A percentile compares a stretch with the other conserved stretches of the same genome.
These are phyloP conservation scores for Chamaea fasciata DNA, from an alignment of 2,113 vertebrate species.

Conservation along the genomic window DNA sequence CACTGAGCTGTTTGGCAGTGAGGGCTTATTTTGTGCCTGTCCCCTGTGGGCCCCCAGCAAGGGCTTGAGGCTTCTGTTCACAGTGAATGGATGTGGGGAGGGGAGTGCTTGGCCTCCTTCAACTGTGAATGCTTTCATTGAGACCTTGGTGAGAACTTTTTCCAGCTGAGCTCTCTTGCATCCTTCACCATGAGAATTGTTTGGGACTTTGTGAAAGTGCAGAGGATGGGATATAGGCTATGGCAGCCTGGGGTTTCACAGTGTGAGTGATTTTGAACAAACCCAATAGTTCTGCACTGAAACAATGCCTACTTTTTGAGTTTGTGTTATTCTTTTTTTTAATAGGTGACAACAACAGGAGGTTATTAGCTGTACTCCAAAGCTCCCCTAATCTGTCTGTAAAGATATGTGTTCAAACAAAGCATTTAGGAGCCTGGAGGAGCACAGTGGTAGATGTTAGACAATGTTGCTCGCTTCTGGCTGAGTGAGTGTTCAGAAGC, in stretches of 20 bases:
- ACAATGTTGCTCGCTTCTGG: background rate
- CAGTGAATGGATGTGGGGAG: background rate
- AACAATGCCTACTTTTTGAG: background rate
- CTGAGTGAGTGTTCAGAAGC: background rate
- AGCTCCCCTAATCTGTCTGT: background rate
- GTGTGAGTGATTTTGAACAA: background rate
- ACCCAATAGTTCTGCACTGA: background rate
- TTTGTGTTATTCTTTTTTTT: background rate
- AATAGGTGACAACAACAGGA: background rate
- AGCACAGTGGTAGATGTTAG: background rate
- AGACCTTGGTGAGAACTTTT: background rate
- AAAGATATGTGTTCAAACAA: background rate
- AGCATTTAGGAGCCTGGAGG: background rate
- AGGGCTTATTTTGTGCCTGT: slow-evolving; percentile 16
- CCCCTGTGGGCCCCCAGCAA: background rate
- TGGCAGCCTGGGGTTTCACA: background rate
- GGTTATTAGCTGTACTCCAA: background rate
- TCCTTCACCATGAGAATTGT: background rate
- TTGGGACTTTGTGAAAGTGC: background rate
- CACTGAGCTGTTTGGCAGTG: background rate
- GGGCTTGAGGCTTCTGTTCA: background rate
- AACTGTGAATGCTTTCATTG: slow-evolving; percentile 20
- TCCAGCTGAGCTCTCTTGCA: background rate
- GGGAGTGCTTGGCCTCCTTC: background rate
- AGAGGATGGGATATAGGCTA: background rate